phyloP scores from a whole-genome alignment of 2,113 vertebrate genomes.

The Sigmodon hispidus region DNA sequence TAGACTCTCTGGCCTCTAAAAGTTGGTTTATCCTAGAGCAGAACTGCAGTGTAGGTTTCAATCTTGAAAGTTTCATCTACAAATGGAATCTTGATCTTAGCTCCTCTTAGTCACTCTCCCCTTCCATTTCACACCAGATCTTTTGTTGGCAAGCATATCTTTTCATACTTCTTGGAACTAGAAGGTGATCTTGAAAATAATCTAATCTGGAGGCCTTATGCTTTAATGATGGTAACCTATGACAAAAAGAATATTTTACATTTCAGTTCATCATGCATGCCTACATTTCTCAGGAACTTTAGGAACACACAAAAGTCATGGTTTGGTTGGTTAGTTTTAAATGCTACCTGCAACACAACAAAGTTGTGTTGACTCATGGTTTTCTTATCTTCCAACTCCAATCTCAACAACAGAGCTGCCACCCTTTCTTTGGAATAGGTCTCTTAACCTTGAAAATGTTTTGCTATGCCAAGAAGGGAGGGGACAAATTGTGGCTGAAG shows the following conservation, averaged over 20 bases:
- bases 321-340: not conserved
- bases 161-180: not conserved
- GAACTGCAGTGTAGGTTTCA: not conserved
- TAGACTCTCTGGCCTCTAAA: not conserved
- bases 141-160: slow-evolving; percentile 11
- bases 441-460: not conserved
- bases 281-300: slow-evolving; percentile 2
- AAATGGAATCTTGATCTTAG: not conserved
- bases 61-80: not conserved
- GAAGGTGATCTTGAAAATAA: slow-evolving; percentile 8
- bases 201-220: not conserved
- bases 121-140: not conserved
- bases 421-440: not conserved
- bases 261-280: not conserved
- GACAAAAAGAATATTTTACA: slow-evolving; percentile 14
- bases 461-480: not conserved
- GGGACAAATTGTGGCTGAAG: not conserved
- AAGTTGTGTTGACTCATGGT: not conserved
- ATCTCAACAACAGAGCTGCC: not conserved
- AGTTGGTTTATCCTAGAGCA: not conserved
- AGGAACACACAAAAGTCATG: not conserved
- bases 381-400: slow-evolving; percentile 20
- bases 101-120: not conserved
- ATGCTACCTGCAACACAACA: not conserved
- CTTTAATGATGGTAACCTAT: not conserved